Conservation (phyloP, 2,888 invertebrate genomes). For the Horisme vitalbata region DNA sequence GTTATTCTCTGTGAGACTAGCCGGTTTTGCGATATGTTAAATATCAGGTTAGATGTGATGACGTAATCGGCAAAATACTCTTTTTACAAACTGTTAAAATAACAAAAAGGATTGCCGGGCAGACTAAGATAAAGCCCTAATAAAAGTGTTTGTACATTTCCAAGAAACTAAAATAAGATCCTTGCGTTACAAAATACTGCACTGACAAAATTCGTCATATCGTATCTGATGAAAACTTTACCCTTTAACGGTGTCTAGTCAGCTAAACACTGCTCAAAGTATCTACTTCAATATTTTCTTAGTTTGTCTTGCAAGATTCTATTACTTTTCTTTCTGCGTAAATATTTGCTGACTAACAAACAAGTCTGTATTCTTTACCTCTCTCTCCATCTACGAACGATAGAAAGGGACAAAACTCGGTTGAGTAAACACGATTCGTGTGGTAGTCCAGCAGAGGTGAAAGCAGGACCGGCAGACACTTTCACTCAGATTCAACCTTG, state of each 20-base stretch:
- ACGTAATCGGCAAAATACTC: no score
- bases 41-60: no score
- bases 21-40: no score
- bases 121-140: no score
- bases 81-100: no score
- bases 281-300: no score
- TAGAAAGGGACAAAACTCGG: conserved; percentile 13
- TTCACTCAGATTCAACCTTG: conserved; percentile 66
- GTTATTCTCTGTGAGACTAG: no score
- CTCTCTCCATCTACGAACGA: not conserved
- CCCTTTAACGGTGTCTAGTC: not conserved
- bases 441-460: conserved; percentile 41
- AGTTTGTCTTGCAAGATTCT: not conserved
- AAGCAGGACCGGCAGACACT: conserved; percentile 58
- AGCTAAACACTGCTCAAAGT: not conserved
- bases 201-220: no score
- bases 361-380: not conserved
- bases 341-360: not conserved
- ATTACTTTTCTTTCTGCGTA: not conserved
- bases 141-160: no score
- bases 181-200: no score
- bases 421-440: conserved; percentile 8
- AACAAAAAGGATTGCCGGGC: no score
- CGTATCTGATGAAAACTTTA: not conserved
- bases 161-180: no score